A percentile compares a stretch with the other conserved stretches of the same genome.
Conservation (phyloP, 2,797 vertebrate species). For the Myotis daubentonii region DNA sequence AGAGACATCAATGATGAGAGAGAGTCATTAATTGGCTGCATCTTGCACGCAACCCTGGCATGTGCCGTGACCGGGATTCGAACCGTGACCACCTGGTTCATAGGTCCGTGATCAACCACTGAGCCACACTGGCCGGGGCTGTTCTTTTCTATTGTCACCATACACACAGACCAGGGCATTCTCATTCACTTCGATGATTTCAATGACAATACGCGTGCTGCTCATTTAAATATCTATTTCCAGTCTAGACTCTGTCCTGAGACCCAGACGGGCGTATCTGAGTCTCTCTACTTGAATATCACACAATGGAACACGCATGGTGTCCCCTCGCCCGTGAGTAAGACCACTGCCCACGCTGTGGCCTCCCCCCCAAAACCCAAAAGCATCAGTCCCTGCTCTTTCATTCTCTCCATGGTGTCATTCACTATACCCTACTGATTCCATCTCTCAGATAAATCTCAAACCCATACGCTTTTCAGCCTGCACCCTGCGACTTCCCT, state of each 20-base stretch:
- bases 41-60: too few species aligned
- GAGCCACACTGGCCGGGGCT: too few species aligned
- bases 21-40: too few species aligned
- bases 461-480: neutral
- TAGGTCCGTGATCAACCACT: too few species aligned
- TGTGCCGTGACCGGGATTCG: too few species aligned
- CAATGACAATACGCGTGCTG: too few species aligned
- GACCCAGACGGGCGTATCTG: too few species aligned
- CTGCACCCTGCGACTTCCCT: too few species aligned
- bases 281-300: neutral
- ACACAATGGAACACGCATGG: neutral
- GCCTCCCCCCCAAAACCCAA: neutral
- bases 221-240: neutral
- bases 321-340: too few species aligned
- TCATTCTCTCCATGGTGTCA: neutral
- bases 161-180: neutral
- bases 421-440: neutral
- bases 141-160: neutral
- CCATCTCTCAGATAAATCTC: neutral
- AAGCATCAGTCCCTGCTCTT: neutral
- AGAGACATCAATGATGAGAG: too few species aligned
- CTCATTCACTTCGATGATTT: neutral
- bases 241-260: neutral
- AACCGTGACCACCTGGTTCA: too few species aligned
- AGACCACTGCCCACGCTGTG: neutral